A percentile compares a stretch with the other conserved stretches of the same genome.
phyloP scores from a whole-genome alignment of 2,888 invertebrate genomes.

The Netelia virgata region DNA sequence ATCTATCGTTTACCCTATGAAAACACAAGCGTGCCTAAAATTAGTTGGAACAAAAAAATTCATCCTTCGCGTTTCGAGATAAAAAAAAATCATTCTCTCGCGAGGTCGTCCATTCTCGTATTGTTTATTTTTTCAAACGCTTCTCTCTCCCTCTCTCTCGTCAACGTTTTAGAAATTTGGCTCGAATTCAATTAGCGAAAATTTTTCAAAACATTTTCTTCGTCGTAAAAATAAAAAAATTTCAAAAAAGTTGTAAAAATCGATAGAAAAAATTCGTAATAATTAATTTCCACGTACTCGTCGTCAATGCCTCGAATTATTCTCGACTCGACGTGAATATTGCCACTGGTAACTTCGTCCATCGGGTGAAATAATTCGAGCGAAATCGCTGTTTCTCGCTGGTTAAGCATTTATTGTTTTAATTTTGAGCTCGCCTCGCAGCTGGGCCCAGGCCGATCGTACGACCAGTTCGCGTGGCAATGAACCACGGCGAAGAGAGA shows the following conservation, averaged over 20 bases:
- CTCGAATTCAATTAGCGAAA: no score
- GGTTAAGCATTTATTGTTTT: conserved; percentile 54
- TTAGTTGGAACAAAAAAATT: no score
- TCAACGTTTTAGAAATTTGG: background rate
- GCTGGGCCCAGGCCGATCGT: conserved; percentile 36
- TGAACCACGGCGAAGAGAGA: conserved; percentile 42
- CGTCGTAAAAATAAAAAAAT: background rate
- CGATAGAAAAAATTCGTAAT: no score
- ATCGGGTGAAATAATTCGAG: background rate
- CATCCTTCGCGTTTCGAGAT: no score
- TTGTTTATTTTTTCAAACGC: background rate
- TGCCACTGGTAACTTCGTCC: no score
- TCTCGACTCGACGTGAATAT: no score
- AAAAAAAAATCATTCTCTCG: no score
- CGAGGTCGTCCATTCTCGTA: no score
- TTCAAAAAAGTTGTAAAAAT: background rate
- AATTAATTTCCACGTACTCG: background rate
- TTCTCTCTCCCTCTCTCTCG: background rate
- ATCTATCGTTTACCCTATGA: background rate
- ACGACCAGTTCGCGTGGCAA: conserved; percentile 43
- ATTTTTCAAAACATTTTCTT: background rate
- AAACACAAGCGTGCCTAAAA: background rate
- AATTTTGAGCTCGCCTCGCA: conserved; percentile 16
- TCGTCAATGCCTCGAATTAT: background rate
- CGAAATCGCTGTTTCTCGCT: conserved; percentile 6